Base-by-base conservation (phyloP, 2,888 invertebrate genomes). In the Agriopis leucophaearia region DNA sequence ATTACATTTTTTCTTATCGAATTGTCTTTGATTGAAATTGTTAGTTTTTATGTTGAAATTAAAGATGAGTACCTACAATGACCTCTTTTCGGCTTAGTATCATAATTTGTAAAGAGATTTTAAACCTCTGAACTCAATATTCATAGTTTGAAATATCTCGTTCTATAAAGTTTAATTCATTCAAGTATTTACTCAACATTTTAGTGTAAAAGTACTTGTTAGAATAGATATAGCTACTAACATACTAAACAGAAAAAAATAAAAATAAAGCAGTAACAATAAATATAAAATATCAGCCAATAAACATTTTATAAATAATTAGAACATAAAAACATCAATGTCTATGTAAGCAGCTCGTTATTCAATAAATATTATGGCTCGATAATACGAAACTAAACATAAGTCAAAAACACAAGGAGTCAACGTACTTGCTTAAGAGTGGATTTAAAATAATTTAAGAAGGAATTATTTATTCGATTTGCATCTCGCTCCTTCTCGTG, bases 361-460 rank as follows among this genome's bases (percentile, higher is more conserved):
- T 81, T 85, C 79, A 85, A 83, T 81, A 81, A 86, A 85, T 59
- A 52, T 52, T 82, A 81, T 68, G 70, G 71, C 78, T 72, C 82
- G 82, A 84, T 88, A 87, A 86, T 83, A 87, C 75, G 80, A 84
- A 84, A 82, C 75, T 66, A 27, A 74, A 80, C 85, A 87, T 89
- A 87, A 89, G 78, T 90, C 88, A 90, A 87, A 88, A 91, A 90
- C 85, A 90, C 91, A 90, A 90, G 91, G 86, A 92, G 92, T 92
- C 91, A 91, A 91, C 85, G 91, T 88, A 89, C 92, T 90, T 89
- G 86, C 85, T 86, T 89, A 88, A 82, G 82, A 91, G 85, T 88
- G 83, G 85, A 92, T 91, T 90, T 89, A 89, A 91, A 92, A 92
- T 91, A 89, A 92, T 92, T 89, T 89, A 86, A 89, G 85, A 85